Percentiles rank a stretch among this genome's conserved stretches.
Evolutionary conservation across 2,113 vertebrate species (phyloP).

Genomic region (Dasyurus viverrinus): DNA sequence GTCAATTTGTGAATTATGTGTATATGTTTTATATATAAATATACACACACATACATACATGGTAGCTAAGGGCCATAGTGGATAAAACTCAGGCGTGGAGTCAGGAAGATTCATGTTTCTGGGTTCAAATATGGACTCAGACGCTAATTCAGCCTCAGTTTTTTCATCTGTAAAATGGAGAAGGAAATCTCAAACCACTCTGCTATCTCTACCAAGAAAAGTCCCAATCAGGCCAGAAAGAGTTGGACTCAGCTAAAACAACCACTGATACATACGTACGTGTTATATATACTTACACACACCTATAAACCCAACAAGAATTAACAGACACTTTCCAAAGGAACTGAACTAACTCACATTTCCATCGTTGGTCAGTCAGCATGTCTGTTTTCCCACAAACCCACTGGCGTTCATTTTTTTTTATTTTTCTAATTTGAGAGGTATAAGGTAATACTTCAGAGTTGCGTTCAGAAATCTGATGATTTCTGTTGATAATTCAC

Average conservation of each 20-base stretch:
- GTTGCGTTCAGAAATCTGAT: background rate
- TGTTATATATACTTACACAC: background rate
- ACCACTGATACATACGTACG: too few relatives aligned
- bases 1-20: too few relatives aligned
- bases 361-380: background rate
- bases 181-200: background rate
- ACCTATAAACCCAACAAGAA: background rate
- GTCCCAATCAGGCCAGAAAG: background rate
- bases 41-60: too few relatives aligned
- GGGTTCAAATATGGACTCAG: background rate
- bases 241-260: background rate
- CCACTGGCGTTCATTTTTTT: background rate
- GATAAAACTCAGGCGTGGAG: background rate
- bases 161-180: background rate
- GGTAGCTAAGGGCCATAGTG: too few relatives aligned
- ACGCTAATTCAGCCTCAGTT: background rate
- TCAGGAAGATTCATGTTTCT: background rate
- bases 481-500: background rate
- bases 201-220: background rate
- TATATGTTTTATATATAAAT: too few relatives aligned
- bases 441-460: background rate
- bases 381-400: background rate
- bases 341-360: background rate
- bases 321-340: background rate
- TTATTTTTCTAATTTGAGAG: background rate